Evolutionary conservation across 1,140 invertebrate genomes (phyloP).

Genomic region (Choristoneura fumiferana): DNA sequence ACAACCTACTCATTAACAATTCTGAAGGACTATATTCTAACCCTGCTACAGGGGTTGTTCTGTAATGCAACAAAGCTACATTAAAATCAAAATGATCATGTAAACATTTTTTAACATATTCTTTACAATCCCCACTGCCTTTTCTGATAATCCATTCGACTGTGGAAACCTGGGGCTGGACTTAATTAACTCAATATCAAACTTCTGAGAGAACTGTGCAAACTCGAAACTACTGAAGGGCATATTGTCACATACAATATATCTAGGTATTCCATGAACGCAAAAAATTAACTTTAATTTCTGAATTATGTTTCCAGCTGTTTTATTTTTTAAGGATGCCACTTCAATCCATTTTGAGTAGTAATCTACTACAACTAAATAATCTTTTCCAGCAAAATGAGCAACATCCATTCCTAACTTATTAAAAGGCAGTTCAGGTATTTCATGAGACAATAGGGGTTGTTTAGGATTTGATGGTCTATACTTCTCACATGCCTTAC

Average conservation of each 20-base stretch:
- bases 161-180: background rate
- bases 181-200: background rate
- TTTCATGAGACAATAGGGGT: background rate
- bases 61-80: background rate
- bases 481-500: slow-evolving; percentile 1
- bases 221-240: slow-evolving; percentile 2
- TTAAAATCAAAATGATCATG: background rate
- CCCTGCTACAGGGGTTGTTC: background rate
- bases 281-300: background rate
- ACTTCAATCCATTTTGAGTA: slow-evolving; percentile 14
- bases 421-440: background rate
- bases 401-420: slow-evolving; percentile 9
- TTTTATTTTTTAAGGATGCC: background rate
- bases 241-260: slow-evolving; percentile 1
- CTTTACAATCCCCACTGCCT: background rate
- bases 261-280: background rate
- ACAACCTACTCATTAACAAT: background rate
- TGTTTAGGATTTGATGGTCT: slow-evolving; percentile 2
- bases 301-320: background rate
- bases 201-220: background rate
- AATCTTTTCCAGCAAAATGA: background rate
- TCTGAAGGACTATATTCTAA: background rate
- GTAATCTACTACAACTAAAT: slow-evolving; percentile 8
- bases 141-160: background rate
- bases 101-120: background rate